phyloP scores from a whole-genome alignment of 2,888 invertebrate species.

The Phaedon cochleariae region DNA sequence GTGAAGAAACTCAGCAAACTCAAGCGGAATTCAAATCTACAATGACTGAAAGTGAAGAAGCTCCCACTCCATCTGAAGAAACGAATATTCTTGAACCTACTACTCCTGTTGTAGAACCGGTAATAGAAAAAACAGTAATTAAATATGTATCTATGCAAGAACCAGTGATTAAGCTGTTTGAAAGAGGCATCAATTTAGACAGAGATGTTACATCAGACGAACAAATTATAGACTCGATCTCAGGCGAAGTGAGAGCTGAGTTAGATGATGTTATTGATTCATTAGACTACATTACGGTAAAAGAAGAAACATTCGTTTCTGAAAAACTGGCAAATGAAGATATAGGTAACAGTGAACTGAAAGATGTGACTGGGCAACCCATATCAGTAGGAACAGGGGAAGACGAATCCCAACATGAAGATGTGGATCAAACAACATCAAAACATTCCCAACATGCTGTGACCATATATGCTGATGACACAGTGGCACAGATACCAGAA shows the following conservation, averaged over 20 bases:
- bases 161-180: background rate
- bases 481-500: background rate
- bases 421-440: background rate
- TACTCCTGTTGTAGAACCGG: background rate
- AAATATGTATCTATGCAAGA: background rate
- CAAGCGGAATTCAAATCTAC: too few species aligned
- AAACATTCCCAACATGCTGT: background rate
- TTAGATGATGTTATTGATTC: background rate
- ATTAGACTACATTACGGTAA: background rate
- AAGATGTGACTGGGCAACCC: background rate
- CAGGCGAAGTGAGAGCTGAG: background rate
- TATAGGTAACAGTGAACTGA: background rate
- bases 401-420: background rate
- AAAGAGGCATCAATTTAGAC: background rate
- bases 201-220: background rate
- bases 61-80: too few species aligned
- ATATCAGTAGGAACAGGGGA: background rate
- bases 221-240: background rate
- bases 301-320: too few species aligned
- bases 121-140: background rate
- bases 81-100: background rate
- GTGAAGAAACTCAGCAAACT: too few species aligned
- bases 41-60: background rate
- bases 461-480: background rate
- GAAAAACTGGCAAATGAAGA: background rate